Base-by-base conservation (phyloP, 1,140 invertebrate genomes). In the Amphibalanus amphitrite region DNA sequence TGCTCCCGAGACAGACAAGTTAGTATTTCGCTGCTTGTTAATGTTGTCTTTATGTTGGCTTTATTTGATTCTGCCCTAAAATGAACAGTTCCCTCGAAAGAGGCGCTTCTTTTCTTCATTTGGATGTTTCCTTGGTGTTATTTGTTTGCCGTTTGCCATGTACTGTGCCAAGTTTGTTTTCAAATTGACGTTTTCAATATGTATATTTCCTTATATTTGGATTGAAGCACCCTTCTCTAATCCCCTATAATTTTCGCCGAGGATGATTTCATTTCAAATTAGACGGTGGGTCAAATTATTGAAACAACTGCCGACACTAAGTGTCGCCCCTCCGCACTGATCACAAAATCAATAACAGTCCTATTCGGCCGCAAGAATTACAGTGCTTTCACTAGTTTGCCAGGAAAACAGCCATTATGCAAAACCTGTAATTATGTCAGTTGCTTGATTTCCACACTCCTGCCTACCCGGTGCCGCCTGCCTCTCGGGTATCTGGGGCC, bases 191-290 rank as follows among this genome's bases (percentile, higher is more conserved):
- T 59, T 59, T 59, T 23, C 47, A 23, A 59, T 59, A 59, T 59
- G 47, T 59, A 59, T 59, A 59, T 59, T 59, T 13, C 47, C 47
- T 59, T 59, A 59, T 59, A 20, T 59, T 59, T 23, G 47, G 20
- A 59, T 1, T 59, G 13, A 59, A 59, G 13, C 47, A 59, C 47
- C 47, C 47, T 20, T 59, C 23, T 59, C 13, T 59, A 6, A 20
- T 59, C 23, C 47, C 47, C 47, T 23, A 59, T 23, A 59, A 59
- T 59, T 59, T 59, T 59, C 47, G 47, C 13, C 10, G 13, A 59
- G 20, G 47, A 59, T 59, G 47, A 59, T 59, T 59, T 59, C 47
- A 59, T 59, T 59, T 59, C 47, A 59, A 59, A 59, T 59, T 59
- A 59, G 47, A 59, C 47, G 20, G 47, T 59, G 47, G 10, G 47